phyloP scores from a whole-genome alignment of 23 tunicate genomes.

The Phallusia fumigata region DNA sequence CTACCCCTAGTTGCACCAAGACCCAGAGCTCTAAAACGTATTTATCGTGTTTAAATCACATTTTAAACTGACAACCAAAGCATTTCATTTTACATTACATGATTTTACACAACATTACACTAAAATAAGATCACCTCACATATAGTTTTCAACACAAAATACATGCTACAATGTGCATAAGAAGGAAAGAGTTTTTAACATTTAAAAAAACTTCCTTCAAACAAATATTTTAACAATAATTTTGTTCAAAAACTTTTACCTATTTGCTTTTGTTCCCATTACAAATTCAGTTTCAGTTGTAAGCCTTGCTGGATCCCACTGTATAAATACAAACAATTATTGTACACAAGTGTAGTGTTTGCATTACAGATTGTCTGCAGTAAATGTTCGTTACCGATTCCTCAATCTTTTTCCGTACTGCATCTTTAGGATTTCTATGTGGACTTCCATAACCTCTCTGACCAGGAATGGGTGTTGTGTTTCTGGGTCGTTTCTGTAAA shows the following conservation, averaged over 20 bases:
- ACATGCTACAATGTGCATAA: too few species aligned
- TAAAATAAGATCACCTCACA: too few species aligned
- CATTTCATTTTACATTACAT: too few species aligned
- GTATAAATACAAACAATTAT: slow-evolving; percentile 4
- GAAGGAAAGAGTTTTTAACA: too few species aligned
- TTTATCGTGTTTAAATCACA: neutral
- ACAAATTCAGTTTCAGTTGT: slow-evolving; percentile 68
- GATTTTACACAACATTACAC: too few species aligned
- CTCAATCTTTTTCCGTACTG: slow-evolving; percentile 31
- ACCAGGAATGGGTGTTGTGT: slow-evolving; percentile 12
- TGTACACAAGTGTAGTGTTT: too few species aligned
- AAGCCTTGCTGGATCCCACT: slow-evolving; percentile 91
- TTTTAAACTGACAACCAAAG: neutral
- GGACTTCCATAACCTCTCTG: slow-evolving; percentile 80
- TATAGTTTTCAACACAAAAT: too few species aligned
- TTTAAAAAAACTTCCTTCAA: too few species aligned
- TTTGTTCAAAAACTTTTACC: slow-evolving; percentile 37
- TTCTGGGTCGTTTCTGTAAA: slow-evolving; percentile 34
- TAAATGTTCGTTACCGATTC: slow-evolving; percentile 37
- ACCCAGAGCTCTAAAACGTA: slow-evolving; percentile 67
- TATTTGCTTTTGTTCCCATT: slow-evolving; percentile 98
- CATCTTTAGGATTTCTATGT: slow-evolving; percentile 51
- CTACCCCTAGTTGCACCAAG: slow-evolving; percentile 93
- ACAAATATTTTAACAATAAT: neutral
- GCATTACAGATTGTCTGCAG: too few species aligned